Conservation (phyloP, 2,888 invertebrate genomes). For the Ophioninae sp. region DNA sequence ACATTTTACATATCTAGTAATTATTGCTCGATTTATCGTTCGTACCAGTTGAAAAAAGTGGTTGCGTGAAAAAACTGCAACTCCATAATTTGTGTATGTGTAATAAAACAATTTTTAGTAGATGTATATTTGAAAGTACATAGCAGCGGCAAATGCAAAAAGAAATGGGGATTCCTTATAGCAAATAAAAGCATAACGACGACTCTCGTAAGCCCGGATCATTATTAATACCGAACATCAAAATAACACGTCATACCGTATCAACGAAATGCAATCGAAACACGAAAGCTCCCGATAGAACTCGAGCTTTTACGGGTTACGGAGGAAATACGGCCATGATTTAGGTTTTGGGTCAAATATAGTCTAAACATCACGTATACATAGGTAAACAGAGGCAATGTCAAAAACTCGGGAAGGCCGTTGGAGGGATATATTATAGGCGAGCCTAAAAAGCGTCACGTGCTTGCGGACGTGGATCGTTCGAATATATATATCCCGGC, state of each 20-base stretch:
- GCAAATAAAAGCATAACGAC: not conserved
- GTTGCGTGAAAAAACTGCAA: too few species aligned
- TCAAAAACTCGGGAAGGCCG: slow-evolving; percentile 37
- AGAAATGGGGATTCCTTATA: too few species aligned
- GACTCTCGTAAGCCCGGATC: not conserved
- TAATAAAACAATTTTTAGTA: too few species aligned
- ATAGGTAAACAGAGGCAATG: slow-evolving; percentile 31
- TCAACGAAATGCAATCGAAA: not conserved
- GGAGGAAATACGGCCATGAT: slow-evolving; percentile 20
- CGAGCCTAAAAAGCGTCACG: slow-evolving; percentile 13
- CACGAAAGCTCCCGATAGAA: too few species aligned
- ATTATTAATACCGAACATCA: not conserved
- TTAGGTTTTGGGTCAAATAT: not conserved
- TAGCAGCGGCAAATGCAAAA: too few species aligned
- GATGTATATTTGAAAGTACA: too few species aligned
- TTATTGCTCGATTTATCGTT: too few species aligned
- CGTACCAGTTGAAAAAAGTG: too few species aligned
- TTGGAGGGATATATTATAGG: slow-evolving; percentile 11
- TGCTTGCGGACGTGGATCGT: slow-evolving; percentile 31
- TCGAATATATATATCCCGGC: slow-evolving; percentile 9
- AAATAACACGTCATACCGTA: not conserved
- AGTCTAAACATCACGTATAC: slow-evolving; percentile 14
- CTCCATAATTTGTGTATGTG: too few species aligned
- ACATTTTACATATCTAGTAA: too few species aligned
- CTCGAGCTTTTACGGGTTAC: not conserved